A percentile compares a stretch with the other conserved stretches of the same genome.
These are phyloP conservation scores for Nannoperca obscura DNA, from an alignment of 2,797 vertebrate species.

Conservation along the genomic window DNA sequence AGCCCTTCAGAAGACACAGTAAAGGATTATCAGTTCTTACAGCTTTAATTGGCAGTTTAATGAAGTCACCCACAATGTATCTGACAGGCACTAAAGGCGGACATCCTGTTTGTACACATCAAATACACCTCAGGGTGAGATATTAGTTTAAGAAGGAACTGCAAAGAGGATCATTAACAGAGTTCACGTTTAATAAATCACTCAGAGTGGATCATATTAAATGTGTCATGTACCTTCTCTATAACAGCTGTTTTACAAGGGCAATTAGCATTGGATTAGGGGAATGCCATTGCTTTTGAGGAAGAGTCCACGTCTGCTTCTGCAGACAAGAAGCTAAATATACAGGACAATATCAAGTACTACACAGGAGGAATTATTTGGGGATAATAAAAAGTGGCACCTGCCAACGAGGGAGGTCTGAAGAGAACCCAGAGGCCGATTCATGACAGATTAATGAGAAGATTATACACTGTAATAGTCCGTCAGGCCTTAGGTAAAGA, in stretches of 20 bases:
- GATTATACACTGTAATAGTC: conserved; percentile 20
- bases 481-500: conserved; percentile 33
- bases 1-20: conserved; percentile 42
- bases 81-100: conserved; percentile 28
- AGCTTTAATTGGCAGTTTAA: conserved; percentile 72
- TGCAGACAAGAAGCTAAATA: conserved; percentile 28
- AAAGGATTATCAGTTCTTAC: conserved; percentile 59
- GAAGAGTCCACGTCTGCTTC: conserved; percentile 8
- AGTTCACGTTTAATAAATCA: conserved; percentile 31
- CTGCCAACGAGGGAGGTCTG: conserved; percentile 28
- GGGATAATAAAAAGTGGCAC: conserved; percentile 31
- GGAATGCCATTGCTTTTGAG: conserved; percentile 1
- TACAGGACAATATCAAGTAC: neutral
- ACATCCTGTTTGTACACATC: conserved; percentile 52
- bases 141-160: conserved; percentile 3
- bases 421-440: conserved; percentile 24
- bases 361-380: conserved; percentile 7
- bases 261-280: conserved; percentile 46
- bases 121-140: conserved; percentile 20
- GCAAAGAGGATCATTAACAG: conserved; percentile 22
- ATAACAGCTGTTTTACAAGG: conserved; percentile 22
- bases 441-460: conserved; percentile 36
- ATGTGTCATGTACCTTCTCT: conserved; percentile 11
- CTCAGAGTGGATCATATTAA: conserved; percentile 21
- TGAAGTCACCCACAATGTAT: conserved; percentile 47